phyloP scores from a whole-genome alignment of 2,797 vertebrate genomes.

The Phylloscopus collybita region DNA sequence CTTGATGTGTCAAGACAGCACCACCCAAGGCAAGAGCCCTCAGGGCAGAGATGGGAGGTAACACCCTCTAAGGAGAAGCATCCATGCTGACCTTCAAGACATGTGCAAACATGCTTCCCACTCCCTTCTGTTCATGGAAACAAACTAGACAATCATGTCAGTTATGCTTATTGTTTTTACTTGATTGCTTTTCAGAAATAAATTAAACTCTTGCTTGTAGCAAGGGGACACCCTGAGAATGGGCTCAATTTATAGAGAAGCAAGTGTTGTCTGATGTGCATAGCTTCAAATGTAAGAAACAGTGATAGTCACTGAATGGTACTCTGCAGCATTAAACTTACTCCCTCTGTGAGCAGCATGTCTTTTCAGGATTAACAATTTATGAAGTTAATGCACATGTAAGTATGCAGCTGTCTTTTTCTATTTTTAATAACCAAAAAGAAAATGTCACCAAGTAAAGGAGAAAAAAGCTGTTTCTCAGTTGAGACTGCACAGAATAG shows the following conservation, averaged over 20 bases:
- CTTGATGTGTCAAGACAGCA: background rate
- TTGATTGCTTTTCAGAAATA: background rate
- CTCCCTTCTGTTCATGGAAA: background rate
- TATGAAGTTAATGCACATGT: conserved; percentile 55
- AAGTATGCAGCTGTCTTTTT: conserved; percentile 55
- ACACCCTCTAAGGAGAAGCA: background rate
- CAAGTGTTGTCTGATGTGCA: background rate
- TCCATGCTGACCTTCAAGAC: background rate
- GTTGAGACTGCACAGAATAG: background rate
- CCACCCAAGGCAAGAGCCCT: background rate
- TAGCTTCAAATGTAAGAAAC: background rate
- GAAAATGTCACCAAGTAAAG: conserved; percentile 32
- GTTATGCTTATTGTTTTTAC: background rate
- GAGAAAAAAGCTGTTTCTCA: conserved; percentile 1
- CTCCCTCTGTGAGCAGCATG: conserved; percentile 7
- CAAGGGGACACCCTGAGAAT: background rate
- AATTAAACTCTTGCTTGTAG: background rate
- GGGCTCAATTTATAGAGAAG: background rate
- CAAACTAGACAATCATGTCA: background rate
- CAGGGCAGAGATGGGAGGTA: background rate
- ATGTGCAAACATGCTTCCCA: background rate
- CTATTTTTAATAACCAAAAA: conserved; percentile 60
- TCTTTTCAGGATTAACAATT: conserved; percentile 54
- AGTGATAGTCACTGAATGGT: background rate
- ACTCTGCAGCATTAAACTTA: background rate